phyloP scores from a whole-genome alignment of 2,113 vertebrate genomes.

The Morone chrysops region DNA sequence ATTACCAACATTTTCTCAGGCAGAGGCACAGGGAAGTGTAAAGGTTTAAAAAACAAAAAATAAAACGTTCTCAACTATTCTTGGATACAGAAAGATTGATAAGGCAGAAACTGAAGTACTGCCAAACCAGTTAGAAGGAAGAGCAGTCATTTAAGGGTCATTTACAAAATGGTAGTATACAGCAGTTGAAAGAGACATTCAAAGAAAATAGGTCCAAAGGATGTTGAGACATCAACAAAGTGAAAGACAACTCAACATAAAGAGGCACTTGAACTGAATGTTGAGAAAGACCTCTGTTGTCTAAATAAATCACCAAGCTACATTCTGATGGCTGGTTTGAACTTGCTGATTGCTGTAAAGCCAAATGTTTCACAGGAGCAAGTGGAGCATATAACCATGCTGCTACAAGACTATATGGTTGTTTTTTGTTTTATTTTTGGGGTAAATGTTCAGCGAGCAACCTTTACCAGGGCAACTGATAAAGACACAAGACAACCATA shows the following conservation, averaged over 20 bases:
- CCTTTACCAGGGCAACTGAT: neutral
- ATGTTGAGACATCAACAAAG: conserved; percentile 41
- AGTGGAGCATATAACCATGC: neutral
- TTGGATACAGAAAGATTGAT: conserved; percentile 35
- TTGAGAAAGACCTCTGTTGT: conserved; percentile 24
- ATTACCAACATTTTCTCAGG: conserved; percentile 34
- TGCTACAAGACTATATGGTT: neutral
- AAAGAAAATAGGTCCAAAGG: conserved; percentile 65
- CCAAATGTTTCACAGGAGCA: conserved; percentile 1
- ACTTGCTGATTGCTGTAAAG: neutral
- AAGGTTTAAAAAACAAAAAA: neutral
- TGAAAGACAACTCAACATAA: conserved; percentile 51
- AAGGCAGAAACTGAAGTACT: conserved; percentile 64
- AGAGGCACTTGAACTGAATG: conserved; percentile 80
- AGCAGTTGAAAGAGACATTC: conserved; percentile 63
- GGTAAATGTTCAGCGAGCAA: conserved; percentile 9
- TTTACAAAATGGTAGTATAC: conserved; percentile 50
- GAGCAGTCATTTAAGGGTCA: conserved; percentile 36
- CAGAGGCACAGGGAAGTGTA: conserved; percentile 24
- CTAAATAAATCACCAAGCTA: conserved; percentile 5
- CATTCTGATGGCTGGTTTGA: conserved; percentile 32
- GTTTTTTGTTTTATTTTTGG: neutral
- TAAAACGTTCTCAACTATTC: neutral
- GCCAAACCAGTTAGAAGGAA: conserved; percentile 35
- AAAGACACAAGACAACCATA: neutral